Base-by-base conservation (phyloP, 2,888 invertebrate species). In the Balanococcus diminutus region DNA sequence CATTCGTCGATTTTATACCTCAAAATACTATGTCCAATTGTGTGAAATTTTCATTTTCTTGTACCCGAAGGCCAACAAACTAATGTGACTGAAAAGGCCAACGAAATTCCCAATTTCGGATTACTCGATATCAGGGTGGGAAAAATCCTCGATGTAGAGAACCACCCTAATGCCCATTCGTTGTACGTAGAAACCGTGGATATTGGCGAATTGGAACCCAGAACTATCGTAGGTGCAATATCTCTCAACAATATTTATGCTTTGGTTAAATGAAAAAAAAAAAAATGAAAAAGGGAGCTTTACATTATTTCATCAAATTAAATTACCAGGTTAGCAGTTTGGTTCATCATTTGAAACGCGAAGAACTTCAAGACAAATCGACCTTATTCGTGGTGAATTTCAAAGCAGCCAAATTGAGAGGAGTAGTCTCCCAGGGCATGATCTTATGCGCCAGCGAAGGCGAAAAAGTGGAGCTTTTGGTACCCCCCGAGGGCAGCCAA, bases 151-250 rank as follows among this genome's bases (percentile, higher is more conserved):
- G 94, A 95, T 88, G 95, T 97, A 3, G 92, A 93, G 0, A 93
- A 93, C 89, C 98, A 98, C 91, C 97, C 97, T 0, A 97, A 98
- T 90, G 98, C 98, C 11, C 97, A 98, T 90, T 92, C 94, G 75
- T 92, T 98, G 39, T 98, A 97, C 91, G 94, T 98, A 16, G 95
- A 96, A 89, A 95, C 96, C 90, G 96, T 98, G 88, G 96, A 98
- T 90, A 90, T 98, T 84, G 97, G 96, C 19, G 95, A 96, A 90
- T 91, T 90, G 86, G 91, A 92, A 88, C 93, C 93, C 5, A 92
- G 94, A 89, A 94, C 94, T 39, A 90, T 90, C 75, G 88, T 89
- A 72, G 87, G 88, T 88, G 11, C 16, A 14, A 16, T 42, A 9
- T 3, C 14, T 16, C 0, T 5, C n/a, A n/a, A n/a, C n/a, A n/a